Evolutionary conservation across 2,888 invertebrate species (phyloP).

Genomic region (Seira ritae): DNA sequence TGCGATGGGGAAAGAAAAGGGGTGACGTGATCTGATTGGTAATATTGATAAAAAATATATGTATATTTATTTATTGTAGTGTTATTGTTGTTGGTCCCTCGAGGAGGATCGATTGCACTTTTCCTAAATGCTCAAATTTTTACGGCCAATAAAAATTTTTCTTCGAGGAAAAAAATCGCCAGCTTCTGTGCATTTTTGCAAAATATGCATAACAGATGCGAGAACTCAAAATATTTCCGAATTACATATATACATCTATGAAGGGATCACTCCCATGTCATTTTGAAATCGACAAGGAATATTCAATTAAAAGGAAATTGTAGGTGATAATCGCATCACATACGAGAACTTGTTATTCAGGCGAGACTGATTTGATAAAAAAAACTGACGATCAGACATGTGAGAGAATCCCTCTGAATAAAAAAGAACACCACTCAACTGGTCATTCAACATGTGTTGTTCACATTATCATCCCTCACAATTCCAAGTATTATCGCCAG

Average conservation of each 20-base stretch:
- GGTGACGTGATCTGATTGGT: conserved; percentile 63
- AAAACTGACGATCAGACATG: conserved; percentile 20
- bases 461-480: background rate
- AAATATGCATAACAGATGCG: too few species aligned
- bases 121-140: conserved; percentile 41
- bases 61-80: conserved; percentile 17
- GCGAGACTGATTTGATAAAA: background rate
- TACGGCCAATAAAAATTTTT: conserved; percentile 51
- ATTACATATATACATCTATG: too few species aligned
- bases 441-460: conserved; percentile 12
- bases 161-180: background rate
- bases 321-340: background rate
- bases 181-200: too few species aligned
- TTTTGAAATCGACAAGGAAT: too few species aligned
- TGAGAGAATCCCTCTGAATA: conserved; percentile 23
- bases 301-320: too few species aligned
- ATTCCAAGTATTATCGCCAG: conserved; percentile 44
- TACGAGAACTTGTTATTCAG: background rate
- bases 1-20: conserved; percentile 37
- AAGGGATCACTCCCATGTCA: too few species aligned
- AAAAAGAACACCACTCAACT: background rate
- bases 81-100: conserved; percentile 26
- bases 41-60: conserved; percentile 54
- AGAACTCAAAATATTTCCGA: too few species aligned
- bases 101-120: conserved; percentile 28